Percentiles rank a stretch among this genome's conserved stretches.
phyloP scores from a whole-genome alignment of 2,797 vertebrate species.

The Pelodytes ibericus region DNA sequence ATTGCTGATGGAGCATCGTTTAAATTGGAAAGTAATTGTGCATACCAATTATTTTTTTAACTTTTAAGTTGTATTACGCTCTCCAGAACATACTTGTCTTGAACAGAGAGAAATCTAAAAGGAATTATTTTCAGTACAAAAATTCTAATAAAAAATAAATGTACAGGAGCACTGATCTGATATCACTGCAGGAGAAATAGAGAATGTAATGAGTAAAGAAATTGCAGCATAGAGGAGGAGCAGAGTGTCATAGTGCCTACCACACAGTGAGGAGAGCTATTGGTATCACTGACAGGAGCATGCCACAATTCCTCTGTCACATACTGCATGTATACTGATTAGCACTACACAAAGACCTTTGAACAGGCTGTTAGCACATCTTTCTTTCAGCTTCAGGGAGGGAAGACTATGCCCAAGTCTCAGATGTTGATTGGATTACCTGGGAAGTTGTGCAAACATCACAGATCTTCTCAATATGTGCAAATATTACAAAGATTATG shows the following conservation, averaged over 20 bases:
- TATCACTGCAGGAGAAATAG: too few species aligned
- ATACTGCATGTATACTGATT: slow-evolving; percentile 22
- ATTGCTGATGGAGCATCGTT: too few species aligned
- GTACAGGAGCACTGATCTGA: too few species aligned
- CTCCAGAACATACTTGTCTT: too few species aligned
- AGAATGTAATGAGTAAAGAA: too few species aligned
- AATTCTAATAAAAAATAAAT: too few species aligned
- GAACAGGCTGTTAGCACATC: slow-evolving; percentile 28
- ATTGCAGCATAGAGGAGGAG: too few species aligned
- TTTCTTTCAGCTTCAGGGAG: slow-evolving; percentile 21
- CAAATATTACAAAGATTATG: slow-evolving; percentile 43
- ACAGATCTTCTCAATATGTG: slow-evolving; percentile 22
- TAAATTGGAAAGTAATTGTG: too few species aligned
- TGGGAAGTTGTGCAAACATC: slow-evolving; percentile 28
- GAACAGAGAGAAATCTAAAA: too few species aligned
- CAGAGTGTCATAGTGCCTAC: not conserved
- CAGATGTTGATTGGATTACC: slow-evolving; percentile 35
- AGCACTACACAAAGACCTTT: slow-evolving; percentile 17
- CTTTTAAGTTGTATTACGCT: too few species aligned
- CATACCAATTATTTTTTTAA: too few species aligned
- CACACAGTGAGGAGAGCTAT: not conserved
- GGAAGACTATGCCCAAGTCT: slow-evolving; percentile 21
- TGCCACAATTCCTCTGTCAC: not conserved
- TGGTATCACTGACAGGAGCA: not conserved
- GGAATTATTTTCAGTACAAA: too few species aligned